A percentile compares a stretch with the other conserved stretches of the same genome.
phyloP scores from a whole-genome alignment of 2,888 invertebrate genomes.

The Pelosia muscerda region DNA sequence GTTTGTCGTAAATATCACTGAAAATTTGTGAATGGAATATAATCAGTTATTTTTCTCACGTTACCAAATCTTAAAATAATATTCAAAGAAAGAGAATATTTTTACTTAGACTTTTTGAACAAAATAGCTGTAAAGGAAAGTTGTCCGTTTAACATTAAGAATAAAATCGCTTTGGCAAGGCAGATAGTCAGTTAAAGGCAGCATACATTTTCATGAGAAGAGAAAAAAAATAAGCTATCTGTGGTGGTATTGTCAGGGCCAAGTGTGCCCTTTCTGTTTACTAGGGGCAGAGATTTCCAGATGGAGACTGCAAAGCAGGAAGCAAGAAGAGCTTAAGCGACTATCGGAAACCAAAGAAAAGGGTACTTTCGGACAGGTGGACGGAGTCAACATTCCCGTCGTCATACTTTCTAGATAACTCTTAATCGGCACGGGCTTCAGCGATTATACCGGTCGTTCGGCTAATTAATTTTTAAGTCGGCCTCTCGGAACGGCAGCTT shows the following conservation, averaged over 20 bases:
- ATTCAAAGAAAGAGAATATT: slow-evolving; percentile 58
- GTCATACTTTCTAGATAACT: slow-evolving; percentile 64
- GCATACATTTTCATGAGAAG: slow-evolving; percentile 78
- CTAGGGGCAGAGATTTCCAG: slow-evolving; percentile 69
- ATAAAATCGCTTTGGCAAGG: slow-evolving; percentile 77
- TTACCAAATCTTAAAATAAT: slow-evolving; percentile 69
- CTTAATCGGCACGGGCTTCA: slow-evolving; percentile 75
- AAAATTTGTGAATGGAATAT: slow-evolving; percentile 54
- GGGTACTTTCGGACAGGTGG: slow-evolving; percentile 59
- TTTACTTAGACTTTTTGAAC: slow-evolving; percentile 63
- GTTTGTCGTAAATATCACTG: slow-evolving; percentile 35
- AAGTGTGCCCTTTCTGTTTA: slow-evolving; percentile 72
- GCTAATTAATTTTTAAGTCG: slow-evolving; percentile 87
- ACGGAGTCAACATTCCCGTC: slow-evolving; percentile 69
- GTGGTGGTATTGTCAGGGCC: slow-evolving; percentile 69
- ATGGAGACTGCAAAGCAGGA: slow-evolving; percentile 48
- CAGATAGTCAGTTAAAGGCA: slow-evolving; percentile 78
- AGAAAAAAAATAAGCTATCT: slow-evolving; percentile 72
- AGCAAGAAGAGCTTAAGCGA: slow-evolving; percentile 64
- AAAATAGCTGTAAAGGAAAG: slow-evolving; percentile 73
- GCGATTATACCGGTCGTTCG: slow-evolving; percentile 85
- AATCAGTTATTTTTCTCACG: slow-evolving; percentile 58
- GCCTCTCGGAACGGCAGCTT: slow-evolving; percentile 72
- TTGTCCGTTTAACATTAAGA: slow-evolving; percentile 78
- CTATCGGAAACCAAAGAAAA: slow-evolving; percentile 58